Evolutionary conservation across 2,888 invertebrate genomes (phyloP).

Genomic region (Heliconius cydno): DNA sequence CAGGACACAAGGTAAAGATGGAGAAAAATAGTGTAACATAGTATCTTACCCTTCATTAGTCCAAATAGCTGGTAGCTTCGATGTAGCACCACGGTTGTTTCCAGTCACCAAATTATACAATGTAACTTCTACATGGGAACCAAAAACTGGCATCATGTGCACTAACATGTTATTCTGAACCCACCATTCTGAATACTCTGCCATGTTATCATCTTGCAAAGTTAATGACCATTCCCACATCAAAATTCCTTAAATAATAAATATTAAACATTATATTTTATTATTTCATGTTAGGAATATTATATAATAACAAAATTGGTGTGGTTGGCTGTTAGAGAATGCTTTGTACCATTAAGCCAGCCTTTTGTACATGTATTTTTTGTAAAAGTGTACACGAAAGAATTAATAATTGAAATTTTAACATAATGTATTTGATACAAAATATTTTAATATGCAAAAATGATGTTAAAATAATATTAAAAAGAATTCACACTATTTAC

Average conservation of each 20-base stretch:
- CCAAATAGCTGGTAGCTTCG: slow-evolving; percentile 86
- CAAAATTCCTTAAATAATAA: slow-evolving; percentile 75
- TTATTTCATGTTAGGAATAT: background rate
- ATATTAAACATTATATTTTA: background rate
- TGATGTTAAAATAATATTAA: too few relatives aligned
- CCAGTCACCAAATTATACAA: slow-evolving; percentile 85
- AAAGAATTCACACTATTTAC: too few relatives aligned
- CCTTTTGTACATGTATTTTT: too few relatives aligned
- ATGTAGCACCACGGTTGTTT: slow-evolving; percentile 81
- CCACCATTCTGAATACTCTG: slow-evolving; percentile 83
- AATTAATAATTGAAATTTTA: too few relatives aligned
- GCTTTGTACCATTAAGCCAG: too few relatives aligned
- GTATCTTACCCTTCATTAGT: slow-evolving; percentile 72
- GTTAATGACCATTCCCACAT: slow-evolving; percentile 90
- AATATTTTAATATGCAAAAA: too few relatives aligned
- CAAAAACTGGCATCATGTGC: slow-evolving; percentile 84
- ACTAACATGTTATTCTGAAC: slow-evolving; percentile 83
- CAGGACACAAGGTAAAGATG: too few relatives aligned
- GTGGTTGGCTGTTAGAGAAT: too few relatives aligned
- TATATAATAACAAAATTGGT: too few relatives aligned
- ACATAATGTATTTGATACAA: too few relatives aligned
- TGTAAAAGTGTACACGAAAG: too few relatives aligned
- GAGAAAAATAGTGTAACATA: background rate
- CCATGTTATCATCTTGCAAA: slow-evolving; percentile 68
- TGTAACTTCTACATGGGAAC: slow-evolving; percentile 86